Evolutionary conservation across 2,797 vertebrate genomes (phyloP).

Genomic region (Danio albolineatus): DNA sequence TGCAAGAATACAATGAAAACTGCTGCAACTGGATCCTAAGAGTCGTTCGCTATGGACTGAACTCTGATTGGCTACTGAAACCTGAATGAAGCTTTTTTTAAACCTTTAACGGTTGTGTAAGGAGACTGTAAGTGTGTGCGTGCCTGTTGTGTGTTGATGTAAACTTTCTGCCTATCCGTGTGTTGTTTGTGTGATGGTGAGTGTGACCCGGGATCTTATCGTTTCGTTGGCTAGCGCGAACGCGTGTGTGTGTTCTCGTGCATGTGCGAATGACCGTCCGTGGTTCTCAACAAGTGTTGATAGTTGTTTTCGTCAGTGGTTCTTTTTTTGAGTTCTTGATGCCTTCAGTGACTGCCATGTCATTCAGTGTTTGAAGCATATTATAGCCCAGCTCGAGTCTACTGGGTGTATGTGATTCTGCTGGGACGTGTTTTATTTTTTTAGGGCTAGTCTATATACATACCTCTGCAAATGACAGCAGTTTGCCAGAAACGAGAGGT

Average conservation of each 20-base stretch:
- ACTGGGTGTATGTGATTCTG: conserved; percentile 7
- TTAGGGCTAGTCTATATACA: conserved; percentile 35
- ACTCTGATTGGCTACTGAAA: conserved; percentile 44
- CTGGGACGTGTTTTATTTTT: background rate
- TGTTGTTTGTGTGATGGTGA: conserved; percentile 62
- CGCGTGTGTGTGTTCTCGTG: conserved; percentile 44
- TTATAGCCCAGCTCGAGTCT: conserved; percentile 53
- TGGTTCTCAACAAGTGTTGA: conserved; percentile 66
- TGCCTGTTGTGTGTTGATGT: conserved; percentile 50
- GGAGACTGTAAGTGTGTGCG: conserved; percentile 43
- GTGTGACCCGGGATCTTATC: conserved; percentile 64
- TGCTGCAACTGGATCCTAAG: conserved; percentile 47
- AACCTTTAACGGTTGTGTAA: conserved; percentile 45
- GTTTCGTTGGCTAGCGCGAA: conserved; percentile 60
- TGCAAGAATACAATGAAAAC: conserved; percentile 52
- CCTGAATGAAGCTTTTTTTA: conserved; percentile 42
- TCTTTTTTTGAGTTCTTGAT: conserved; percentile 61
- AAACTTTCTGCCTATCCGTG: conserved; percentile 54
- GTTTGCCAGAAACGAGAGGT: conserved; percentile 57
- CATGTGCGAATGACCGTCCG: conserved; percentile 59
- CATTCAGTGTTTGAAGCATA: conserved; percentile 56
- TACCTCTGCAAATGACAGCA: conserved; percentile 30
- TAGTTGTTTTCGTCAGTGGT: conserved; percentile 68
- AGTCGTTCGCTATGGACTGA: conserved; percentile 24
- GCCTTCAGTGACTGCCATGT: conserved; percentile 55